Evolutionary conservation across 2,888 invertebrate genomes (phyloP).

Genomic region (Leucophora obtusa): DNA sequence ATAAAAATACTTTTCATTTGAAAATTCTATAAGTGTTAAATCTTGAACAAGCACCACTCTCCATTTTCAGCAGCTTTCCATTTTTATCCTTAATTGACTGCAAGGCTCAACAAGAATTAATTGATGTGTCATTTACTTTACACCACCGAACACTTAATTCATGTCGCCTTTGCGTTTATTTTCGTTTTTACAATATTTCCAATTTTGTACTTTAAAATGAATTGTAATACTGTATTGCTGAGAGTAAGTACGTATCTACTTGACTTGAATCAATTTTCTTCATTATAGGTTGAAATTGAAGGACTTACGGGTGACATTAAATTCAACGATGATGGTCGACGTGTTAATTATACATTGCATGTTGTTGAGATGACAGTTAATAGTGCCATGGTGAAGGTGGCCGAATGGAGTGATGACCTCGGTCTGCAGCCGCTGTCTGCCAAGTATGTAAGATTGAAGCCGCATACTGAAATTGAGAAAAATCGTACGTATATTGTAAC

Average conservation of each 20-base stretch:
- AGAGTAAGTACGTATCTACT: not conserved
- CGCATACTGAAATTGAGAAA: constrained; percentile 86
- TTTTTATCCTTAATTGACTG: constrained; percentile 47
- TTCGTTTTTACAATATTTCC: constrained; percentile 15
- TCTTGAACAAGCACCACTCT: not conserved
- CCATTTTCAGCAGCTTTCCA: constrained; percentile 22
- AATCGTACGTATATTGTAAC: constrained; percentile 93
- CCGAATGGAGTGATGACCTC: constrained; percentile 90
- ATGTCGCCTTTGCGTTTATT: constrained; percentile 16
- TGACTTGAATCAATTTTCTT: constrained; percentile 42
- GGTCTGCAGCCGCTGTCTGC: constrained; percentile 87
- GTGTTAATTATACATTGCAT: constrained; percentile 92
- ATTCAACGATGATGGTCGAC: constrained; percentile 92
- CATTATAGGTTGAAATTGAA: constrained; percentile 89
- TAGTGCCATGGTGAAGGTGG: constrained; percentile 94
- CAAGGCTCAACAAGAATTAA: constrained; percentile 55
- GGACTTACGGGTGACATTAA: constrained; percentile 94
- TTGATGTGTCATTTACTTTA: constrained; percentile 59
- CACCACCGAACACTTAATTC: constrained; percentile 25
- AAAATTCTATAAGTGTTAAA: not conserved
- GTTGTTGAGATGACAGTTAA: constrained; percentile 96
- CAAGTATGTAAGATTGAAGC: constrained; percentile 86
- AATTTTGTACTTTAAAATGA: not conserved
- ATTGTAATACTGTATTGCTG: constrained; percentile 9
- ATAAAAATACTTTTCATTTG: not conserved